Percentiles rank a stretch among this genome's conserved stretches.
Evolutionary conservation across 2,888 invertebrate genomes (phyloP).

Genomic region (Abrostola triplasia): DNA sequence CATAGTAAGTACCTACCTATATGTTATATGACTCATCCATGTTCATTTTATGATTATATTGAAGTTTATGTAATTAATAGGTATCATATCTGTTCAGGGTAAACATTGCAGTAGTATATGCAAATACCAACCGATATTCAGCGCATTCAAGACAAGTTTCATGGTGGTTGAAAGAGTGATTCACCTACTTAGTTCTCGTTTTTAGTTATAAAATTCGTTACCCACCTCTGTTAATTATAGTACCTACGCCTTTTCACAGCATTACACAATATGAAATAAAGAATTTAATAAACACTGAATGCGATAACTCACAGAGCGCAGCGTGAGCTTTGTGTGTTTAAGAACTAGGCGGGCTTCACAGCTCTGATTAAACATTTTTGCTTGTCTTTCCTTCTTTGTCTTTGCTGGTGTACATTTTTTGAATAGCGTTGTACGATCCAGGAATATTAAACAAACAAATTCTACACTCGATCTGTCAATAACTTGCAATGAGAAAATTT

Average conservation of each 20-base stretch:
- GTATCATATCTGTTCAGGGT: too few relatives aligned
- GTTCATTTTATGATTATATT: too few relatives aligned
- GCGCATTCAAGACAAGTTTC: too few relatives aligned
- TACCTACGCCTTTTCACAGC: neutral
- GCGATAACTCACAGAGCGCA: constrained; percentile 10
- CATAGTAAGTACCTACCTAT: constrained; percentile 5
- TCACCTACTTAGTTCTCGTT: neutral
- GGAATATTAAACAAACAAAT: constrained; percentile 4
- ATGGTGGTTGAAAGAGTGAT: too few relatives aligned
- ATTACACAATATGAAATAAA: neutral
- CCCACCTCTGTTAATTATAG: neutral
- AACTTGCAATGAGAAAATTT: neutral
- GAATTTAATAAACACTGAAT: constrained; percentile 16
- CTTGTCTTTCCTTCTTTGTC: constrained; percentile 16
- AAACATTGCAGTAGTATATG: too few relatives aligned
- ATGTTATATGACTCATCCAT: too few relatives aligned
- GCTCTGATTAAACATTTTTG: constrained; percentile 32
- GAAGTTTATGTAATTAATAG: too few relatives aligned
- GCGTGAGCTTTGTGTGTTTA: constrained; percentile 14
- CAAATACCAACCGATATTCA: too few relatives aligned
- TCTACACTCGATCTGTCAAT: neutral
- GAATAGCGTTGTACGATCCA: constrained; percentile 12
- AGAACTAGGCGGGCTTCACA: constrained; percentile 19
- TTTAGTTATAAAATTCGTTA: neutral
- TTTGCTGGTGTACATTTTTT: constrained; percentile 27